Conservation (phyloP, 2,888 invertebrate species). For the Listrodromus nycthemerus region DNA sequence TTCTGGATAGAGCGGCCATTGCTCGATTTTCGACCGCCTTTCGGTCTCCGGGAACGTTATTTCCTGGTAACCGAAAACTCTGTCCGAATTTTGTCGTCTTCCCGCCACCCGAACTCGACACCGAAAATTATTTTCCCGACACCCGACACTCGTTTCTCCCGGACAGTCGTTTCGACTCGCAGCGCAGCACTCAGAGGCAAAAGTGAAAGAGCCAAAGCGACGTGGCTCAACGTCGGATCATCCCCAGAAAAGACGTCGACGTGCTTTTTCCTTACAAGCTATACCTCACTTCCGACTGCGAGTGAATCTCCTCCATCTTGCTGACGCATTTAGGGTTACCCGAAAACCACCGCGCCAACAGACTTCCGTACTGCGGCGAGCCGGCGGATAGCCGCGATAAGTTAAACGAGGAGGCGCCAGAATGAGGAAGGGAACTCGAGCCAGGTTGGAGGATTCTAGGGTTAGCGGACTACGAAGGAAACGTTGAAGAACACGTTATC, state of each 20-base stretch:
- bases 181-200: not conserved
- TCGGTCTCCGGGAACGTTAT: not conserved
- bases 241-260: conserved; percentile 37
- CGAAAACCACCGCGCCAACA: conserved; percentile 7
- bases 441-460: not conserved
- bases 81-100: not conserved
- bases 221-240: conserved; percentile 29
- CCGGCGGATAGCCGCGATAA: conserved; percentile 52
- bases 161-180: conserved; percentile 8
- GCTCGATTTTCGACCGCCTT: not conserved
- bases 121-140: conserved; percentile 17
- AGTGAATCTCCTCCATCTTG: conserved; percentile 51
- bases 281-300: conserved; percentile 51
- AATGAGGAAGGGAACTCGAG: not conserved
- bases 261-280: not conserved
- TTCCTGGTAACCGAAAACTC: conserved; percentile 50
- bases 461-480: conserved; percentile 6
- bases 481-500: conserved; percentile 34
- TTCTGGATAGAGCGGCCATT: not conserved
- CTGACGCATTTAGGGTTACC: conserved; percentile 18
- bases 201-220: not conserved
- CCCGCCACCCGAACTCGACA: not conserved
- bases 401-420: conserved; percentile 27
- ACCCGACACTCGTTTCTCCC: conserved; percentile 36
- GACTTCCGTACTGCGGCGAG: conserved; percentile 1